These are phyloP conservation scores for Lagorchestes hirsutus DNA, from an alignment of 2,797 vertebrate genomes.

Conservation along the genomic window DNA sequence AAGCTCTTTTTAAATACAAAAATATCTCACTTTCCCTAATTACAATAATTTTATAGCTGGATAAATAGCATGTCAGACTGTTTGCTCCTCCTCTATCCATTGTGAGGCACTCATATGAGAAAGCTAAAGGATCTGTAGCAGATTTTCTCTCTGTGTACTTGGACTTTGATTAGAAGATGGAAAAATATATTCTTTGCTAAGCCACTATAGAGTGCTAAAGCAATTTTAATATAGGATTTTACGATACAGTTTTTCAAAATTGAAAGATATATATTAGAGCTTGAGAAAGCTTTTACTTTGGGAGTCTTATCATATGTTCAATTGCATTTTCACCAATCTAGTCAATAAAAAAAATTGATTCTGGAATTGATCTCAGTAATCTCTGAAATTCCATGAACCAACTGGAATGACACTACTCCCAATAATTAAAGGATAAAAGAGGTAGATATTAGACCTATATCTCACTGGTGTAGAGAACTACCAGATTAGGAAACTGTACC, in stretches of 20 bases:
- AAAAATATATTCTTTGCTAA: constrained; percentile 11
- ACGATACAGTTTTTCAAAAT: not conserved
- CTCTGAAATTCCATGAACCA: not conserved
- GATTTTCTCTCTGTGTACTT: constrained; percentile 68
- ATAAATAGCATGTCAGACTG: constrained; percentile 79
- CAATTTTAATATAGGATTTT: not conserved
- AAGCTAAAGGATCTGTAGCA: constrained; percentile 71
- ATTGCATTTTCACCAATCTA: not conserved
- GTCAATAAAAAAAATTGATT: constrained; percentile 30
- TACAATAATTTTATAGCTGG: constrained; percentile 81
- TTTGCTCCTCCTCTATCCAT: constrained; percentile 75
- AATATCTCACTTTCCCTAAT: constrained; percentile 82
- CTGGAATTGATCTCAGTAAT: not conserved
- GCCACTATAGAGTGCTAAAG: not conserved
- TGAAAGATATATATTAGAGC: not conserved
- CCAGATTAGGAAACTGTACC: not conserved
- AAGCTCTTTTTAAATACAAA: constrained; percentile 79
- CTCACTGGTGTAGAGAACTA: not conserved
- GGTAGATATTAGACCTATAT: not conserved
- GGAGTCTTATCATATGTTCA: not conserved
- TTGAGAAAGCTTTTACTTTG: not conserved
- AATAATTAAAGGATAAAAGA: not conserved
- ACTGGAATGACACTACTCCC: not conserved
- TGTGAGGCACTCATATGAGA: constrained; percentile 76
- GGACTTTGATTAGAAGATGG: constrained; percentile 49